Evolutionary conservation across 2,888 invertebrate genomes (phyloP).

Genomic region (Melanostoma scalare): DNA sequence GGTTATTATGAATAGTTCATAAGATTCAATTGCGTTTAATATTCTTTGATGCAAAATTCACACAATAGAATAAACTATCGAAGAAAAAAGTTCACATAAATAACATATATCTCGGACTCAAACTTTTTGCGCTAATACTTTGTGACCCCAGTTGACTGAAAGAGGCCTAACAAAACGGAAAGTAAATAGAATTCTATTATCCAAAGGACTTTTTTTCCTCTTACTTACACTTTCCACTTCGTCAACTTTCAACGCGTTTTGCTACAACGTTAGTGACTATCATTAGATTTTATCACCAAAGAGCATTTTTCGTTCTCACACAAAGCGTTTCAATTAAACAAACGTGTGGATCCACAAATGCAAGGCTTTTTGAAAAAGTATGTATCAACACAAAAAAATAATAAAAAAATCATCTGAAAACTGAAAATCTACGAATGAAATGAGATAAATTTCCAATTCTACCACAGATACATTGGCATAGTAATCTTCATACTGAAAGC

Average conservation of each 20-base stretch:
- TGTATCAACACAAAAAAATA: background rate
- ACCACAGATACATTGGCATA: slow-evolving; percentile 39
- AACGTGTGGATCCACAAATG: slow-evolving; percentile 51
- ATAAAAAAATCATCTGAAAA: background rate
- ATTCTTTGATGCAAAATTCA: no score
- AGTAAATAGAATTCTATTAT: no score
- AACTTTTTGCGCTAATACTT: no score
- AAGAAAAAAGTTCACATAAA: no score
- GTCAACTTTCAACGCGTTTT: slow-evolving; percentile 64
- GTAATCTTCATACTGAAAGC: slow-evolving; percentile 30
- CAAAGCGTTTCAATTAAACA: slow-evolving; percentile 42
- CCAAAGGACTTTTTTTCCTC: background rate
- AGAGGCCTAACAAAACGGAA: no score
- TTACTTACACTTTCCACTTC: slow-evolving; percentile 68
- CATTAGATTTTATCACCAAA: slow-evolving; percentile 66
- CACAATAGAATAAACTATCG: no score
- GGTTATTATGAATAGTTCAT: no score
- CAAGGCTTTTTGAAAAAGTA: slow-evolving; percentile 40
- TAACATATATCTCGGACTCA: no score
- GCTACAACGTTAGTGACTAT: slow-evolving; percentile 69
- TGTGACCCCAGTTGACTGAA: no score
- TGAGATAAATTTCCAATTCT: slow-evolving; percentile 37
- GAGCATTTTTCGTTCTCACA: slow-evolving; percentile 45
- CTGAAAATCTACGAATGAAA: slow-evolving; percentile 1
- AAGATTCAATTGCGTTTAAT: no score